Conservation (phyloP, 2,888 invertebrate species). For the Mimachlamys varia region DNA sequence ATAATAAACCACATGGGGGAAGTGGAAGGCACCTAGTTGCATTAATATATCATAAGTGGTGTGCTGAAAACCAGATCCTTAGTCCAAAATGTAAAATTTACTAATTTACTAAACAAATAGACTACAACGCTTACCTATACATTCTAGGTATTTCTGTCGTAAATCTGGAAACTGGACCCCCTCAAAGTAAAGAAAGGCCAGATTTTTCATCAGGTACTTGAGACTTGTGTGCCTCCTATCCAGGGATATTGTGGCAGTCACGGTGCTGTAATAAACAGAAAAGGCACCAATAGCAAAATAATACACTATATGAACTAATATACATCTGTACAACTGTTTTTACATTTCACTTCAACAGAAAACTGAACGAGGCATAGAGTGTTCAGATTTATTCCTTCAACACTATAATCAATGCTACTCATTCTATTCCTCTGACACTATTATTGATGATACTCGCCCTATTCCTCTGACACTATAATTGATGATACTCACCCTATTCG, state of each 20-base stretch:
- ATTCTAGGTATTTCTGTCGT: neutral
- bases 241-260: neutral
- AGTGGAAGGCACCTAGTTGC: too few species aligned
- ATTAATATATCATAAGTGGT: too few species aligned
- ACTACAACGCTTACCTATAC: neutral
- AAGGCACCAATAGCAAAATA: neutral
- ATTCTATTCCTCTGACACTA: neutral
- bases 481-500: conserved; percentile 18
- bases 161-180: neutral
- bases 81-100: too few species aligned
- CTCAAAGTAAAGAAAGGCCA: neutral
- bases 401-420: too few species aligned
- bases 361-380: too few species aligned
- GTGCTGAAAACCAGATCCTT: too few species aligned
- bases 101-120: too few species aligned
- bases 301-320: neutral
- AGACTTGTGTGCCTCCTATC: conserved; percentile 13
- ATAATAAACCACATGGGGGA: too few species aligned
- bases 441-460: neutral
- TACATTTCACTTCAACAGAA: too few species aligned
- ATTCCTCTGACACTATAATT: neutral
- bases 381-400: too few species aligned
- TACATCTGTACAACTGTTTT: neutral
- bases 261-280: neutral
- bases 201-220: neutral